A percentile compares a stretch with the other conserved stretches of the same genome.
Evolutionary conservation across 2,113 vertebrate species (phyloP).

Genomic region (Lepisosteus oculatus): DNA sequence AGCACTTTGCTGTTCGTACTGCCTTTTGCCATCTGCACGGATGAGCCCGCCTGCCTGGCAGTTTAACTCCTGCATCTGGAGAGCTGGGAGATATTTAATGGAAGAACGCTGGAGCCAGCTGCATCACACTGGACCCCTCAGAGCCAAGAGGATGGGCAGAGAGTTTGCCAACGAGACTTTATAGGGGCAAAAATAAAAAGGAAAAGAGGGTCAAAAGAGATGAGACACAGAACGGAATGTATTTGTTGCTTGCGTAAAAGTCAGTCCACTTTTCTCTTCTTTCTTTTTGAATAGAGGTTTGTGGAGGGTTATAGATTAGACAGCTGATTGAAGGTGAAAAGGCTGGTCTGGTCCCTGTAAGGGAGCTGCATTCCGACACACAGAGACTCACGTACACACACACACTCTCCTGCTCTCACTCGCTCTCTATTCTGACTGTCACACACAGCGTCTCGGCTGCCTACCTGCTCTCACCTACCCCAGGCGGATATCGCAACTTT

Average conservation of each 20-base stretch:
- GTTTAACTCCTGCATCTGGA: background rate
- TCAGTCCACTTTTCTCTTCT: background rate
- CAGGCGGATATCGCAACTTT: slow-evolving; percentile 9
- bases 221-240: background rate
- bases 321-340: slow-evolving; percentile 2
- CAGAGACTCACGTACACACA: slow-evolving; percentile 11
- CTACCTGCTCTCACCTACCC: slow-evolving; percentile 22
- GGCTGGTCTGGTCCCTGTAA: background rate
- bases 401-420: slow-evolving; percentile 35
- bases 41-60: background rate
- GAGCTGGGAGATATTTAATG: background rate
- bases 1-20: slow-evolving; percentile 3
- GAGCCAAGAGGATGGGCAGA: slow-evolving; percentile 27
- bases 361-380: slow-evolving; percentile 18
- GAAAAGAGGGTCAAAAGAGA: background rate
- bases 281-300: background rate
- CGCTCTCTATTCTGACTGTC: slow-evolving; percentile 20
- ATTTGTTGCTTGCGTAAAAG: background rate
- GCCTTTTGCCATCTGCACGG: slow-evolving; percentile 3
- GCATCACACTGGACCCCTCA: background rate
- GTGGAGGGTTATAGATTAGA: slow-evolving; percentile 4
- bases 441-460: background rate
- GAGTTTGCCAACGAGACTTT: background rate
- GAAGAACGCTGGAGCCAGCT: background rate
- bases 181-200: no score